phyloP scores from a whole-genome alignment of 2,797 vertebrate species.

The Anisognathus igniventris region DNA sequence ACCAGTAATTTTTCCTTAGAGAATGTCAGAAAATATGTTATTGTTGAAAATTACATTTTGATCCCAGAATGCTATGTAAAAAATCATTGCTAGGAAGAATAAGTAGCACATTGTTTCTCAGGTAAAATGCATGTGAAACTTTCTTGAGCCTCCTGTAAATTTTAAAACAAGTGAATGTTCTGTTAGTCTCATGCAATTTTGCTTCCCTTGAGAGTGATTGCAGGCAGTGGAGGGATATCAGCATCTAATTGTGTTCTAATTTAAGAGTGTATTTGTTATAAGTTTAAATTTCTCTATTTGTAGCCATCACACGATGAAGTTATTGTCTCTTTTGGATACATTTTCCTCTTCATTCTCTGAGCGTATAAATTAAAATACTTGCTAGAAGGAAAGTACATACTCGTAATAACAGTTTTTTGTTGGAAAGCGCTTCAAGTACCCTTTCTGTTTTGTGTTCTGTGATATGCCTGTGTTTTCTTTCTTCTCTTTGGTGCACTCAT shows the following conservation, averaged over 20 bases:
- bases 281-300: not conserved
- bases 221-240: not conserved
- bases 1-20: slow-evolving; percentile 65
- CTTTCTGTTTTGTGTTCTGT: not conserved
- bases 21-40: slow-evolving; percentile 70
- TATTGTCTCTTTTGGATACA: not conserved
- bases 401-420: not conserved
- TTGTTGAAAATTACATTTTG: slow-evolving; percentile 72
- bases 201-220: not conserved
- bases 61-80: slow-evolving; percentile 56
- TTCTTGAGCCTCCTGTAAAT: not conserved
- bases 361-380: not conserved
- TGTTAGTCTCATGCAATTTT: not conserved
- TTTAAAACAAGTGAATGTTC: not conserved
- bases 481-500: not conserved
- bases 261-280: not conserved
- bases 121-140: not conserved
- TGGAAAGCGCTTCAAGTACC: not conserved
- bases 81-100: slow-evolving; percentile 11
- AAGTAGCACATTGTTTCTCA: slow-evolving; percentile 30
- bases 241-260: not conserved
- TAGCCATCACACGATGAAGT: not conserved
- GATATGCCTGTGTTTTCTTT: not conserved
- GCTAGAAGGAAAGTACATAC: not conserved
- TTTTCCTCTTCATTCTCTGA: not conserved